Percentiles rank a stretch among this genome's conserved stretches.
phyloP scores from a whole-genome alignment of 2,888 invertebrate species.

The Athalia circularis region DNA sequence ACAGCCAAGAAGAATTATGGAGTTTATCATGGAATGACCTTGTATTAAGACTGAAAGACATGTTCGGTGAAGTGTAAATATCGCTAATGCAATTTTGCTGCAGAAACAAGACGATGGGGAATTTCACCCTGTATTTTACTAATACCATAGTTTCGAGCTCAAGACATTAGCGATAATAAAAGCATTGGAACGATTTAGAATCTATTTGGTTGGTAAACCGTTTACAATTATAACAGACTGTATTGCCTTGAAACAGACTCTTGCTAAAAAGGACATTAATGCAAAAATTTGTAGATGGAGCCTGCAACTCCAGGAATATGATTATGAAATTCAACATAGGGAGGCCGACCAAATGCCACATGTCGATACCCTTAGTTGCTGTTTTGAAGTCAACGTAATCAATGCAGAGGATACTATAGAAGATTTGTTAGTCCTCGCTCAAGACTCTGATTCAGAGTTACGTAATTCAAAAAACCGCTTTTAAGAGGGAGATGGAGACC shows the following conservation, averaged over 20 bases:
- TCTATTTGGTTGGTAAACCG: conserved; percentile 55
- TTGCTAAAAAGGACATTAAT: conserved; percentile 49
- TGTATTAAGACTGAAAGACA: conserved; percentile 3
- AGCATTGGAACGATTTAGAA: conserved; percentile 55
- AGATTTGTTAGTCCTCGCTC: not conserved
- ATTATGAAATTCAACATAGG: conserved; percentile 50
- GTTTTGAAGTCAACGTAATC: conserved; percentile 36
- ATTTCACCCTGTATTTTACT: conserved; percentile 58
- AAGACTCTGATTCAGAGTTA: conserved; percentile 4
- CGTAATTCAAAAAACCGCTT: not conserved
- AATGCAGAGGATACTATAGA: conserved; percentile 10
- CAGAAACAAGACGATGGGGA: conserved; percentile 46
- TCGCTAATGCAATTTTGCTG: conserved; percentile 51
- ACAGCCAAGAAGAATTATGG: conserved; percentile 12
- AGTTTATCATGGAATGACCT: conserved; percentile 23
- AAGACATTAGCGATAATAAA: conserved; percentile 57
- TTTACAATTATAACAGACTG: conserved; percentile 59
- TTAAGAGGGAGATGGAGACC: not conserved
- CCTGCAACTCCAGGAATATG: conserved; percentile 49
- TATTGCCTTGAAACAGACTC: conserved; percentile 52
- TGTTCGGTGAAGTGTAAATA: conserved; percentile 36
- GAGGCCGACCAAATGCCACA: conserved; percentile 48
- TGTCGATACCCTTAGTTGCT: conserved; percentile 49
- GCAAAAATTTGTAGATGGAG: conserved; percentile 50
- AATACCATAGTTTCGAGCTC: conserved; percentile 55